Percentiles rank a stretch among this genome's conserved stretches.
These are phyloP conservation scores for Lindbergichthys nudifrons DNA, from an alignment of 2,797 vertebrate species.

Conservation along the genomic window DNA sequence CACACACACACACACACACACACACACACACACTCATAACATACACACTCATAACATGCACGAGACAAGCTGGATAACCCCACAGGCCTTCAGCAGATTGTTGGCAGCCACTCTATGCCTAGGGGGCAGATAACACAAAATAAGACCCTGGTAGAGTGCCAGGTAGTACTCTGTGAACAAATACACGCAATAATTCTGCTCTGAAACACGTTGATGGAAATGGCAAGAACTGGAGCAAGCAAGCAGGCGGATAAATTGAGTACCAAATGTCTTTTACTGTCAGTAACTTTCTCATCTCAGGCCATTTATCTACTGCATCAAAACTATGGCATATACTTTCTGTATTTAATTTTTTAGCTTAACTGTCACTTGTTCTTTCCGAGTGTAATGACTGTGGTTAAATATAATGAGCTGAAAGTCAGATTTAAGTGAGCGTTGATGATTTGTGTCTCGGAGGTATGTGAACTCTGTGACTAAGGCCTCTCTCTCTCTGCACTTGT, in stretches of 20 bases:
- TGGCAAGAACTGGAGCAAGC: constrained; percentile 8
- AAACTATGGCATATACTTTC: background rate
- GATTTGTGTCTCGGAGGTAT: constrained; percentile 34
- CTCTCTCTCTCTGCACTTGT: constrained; percentile 5
- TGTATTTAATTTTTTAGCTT: background rate
- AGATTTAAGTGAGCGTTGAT: constrained; percentile 22
- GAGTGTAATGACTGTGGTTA: constrained; percentile 26
- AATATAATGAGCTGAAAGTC: constrained; percentile 32
- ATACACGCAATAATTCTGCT: constrained; percentile 24
- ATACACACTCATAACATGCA: constrained; percentile 13
- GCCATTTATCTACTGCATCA: constrained; percentile 5
- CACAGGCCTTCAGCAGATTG: constrained; percentile 37
- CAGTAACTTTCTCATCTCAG: background rate
- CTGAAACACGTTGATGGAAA: constrained; percentile 4
- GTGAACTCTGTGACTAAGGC: constrained; percentile 28
- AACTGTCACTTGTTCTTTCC: background rate
- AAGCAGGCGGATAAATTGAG: background rate
- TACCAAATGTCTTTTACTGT: background rate
- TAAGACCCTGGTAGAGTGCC: constrained; percentile 51
- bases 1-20: constrained; percentile 3
- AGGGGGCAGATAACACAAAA: constrained; percentile 46
- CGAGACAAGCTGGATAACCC: constrained; percentile 35
- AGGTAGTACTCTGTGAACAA: constrained; percentile 36
- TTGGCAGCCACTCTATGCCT: constrained; percentile 41
- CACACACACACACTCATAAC: constrained; percentile 52